Conservation (phyloP, 2,888 invertebrate genomes). For the Dermolepida albohirtum region DNA sequence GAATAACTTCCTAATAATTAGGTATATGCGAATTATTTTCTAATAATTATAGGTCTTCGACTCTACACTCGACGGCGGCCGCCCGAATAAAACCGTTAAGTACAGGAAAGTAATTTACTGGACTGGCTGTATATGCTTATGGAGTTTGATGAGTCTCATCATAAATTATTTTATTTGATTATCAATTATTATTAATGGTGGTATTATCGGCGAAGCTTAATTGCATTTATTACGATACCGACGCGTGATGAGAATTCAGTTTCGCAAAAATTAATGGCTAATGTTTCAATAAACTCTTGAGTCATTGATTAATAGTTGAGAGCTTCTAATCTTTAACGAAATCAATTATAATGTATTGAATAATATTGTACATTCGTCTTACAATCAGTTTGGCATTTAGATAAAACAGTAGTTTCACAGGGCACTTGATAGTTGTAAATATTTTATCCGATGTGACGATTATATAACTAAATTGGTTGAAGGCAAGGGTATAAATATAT, state of each 20-base stretch:
- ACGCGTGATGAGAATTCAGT: constrained; percentile 19
- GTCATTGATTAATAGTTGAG: constrained; percentile 8
- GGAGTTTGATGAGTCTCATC: not conserved
- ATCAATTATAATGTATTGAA: constrained; percentile 2
- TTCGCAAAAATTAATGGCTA: constrained; percentile 18
- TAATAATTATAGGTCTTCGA: no score
- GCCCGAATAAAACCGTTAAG: no score
- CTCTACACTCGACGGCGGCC: no score
- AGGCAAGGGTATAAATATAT: no score
- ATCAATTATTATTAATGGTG: constrained; percentile 21
- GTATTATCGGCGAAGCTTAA: constrained; percentile 5
- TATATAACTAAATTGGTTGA: no score
- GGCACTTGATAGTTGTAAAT: not conserved
- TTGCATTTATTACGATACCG: constrained; percentile 14
- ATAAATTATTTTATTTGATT: constrained; percentile 12
- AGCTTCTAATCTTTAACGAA: not conserved
- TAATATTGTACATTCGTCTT: constrained; percentile 9
- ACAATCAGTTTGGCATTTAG: not conserved
- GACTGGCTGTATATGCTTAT: not conserved
- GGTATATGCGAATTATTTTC: no score
- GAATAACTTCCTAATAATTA: no score
- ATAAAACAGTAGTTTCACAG: not conserved
- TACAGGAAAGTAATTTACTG: no score
- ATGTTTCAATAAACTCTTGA: constrained; percentile 16
- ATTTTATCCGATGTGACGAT: not conserved